Evolutionary conservation across 2,888 invertebrate species (phyloP), one percentile per base, ranked within the genome.

Genomic region (Eurytoma adleriae): DNA sequence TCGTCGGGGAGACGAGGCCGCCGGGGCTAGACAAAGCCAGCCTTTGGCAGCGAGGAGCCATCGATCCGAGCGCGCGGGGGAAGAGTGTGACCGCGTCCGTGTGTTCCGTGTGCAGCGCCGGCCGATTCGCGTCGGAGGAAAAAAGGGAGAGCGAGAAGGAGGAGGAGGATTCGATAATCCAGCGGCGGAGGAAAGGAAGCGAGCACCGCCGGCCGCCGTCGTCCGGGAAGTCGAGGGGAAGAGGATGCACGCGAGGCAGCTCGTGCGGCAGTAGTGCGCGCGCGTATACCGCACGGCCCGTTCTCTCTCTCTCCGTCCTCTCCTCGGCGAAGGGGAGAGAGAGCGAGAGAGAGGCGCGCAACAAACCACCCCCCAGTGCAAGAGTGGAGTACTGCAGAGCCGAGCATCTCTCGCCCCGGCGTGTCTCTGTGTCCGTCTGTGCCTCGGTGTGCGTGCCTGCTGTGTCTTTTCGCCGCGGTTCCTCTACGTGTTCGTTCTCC

Each of bases 11-110:
- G 79, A 64, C 61, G 78, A 61, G 67, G 61, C 68, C 40, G 50
- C 73, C 70, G 64, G 69, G 70, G 74, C 48, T 68, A 77, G 71
- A 78, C 71, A 66, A 68, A 69, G 76, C 54, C 10, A 40, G 40
- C 40, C 40, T 40, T 40, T 18, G 57, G 18, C 18, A 57, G n/a
- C n/a, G 57, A 57, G 16, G 57, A 18, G 18, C n/a, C 18, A 18
- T 18, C 18, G 57, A 18, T 57, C 57, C 5, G 57, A 7, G 18
- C 57, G 18, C 57, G 40, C 40, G 40, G 40, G 40, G 40, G 40
- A 40, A 40, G 40, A 40, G 40, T 40, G 40, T 40, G 40, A 10
- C 40, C 40, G 40, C 40, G 40, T 40, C 40, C 40, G 40, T 40
- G 40, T 40, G 40, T 40, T 40, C 10, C 40, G 7, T 40, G 40